Base-by-base conservation (phyloP, 1,140 invertebrate genomes). In the Formica exsecta region DNA sequence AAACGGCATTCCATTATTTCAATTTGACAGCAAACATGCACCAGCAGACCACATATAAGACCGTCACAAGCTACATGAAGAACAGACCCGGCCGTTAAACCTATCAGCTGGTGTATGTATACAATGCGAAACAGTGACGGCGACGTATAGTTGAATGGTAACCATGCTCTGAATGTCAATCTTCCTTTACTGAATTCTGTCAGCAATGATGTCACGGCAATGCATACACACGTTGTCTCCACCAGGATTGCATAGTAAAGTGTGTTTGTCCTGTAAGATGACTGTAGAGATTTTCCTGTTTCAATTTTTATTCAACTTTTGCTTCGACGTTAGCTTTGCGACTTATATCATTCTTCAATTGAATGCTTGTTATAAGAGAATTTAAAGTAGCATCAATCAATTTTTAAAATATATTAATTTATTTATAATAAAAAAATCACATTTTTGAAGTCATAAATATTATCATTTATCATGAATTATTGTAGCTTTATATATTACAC, bases 1-100 rank as follows among this genome's bases (percentile, higher is more conserved):
- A 91, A 57, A 0, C 92, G 79, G 22, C 48, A 65, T 22, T 90
- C 86, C 0, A 92, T 41, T 22, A 92, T 89, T 2, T 86, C 66
- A 4, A 93, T 25, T 38, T 92, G 90, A 6, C 62, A 80, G 48
- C 85, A 91, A 36, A 87, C 74, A 9, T 90, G 89, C 1, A 91
- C 41, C 44, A 92, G 29, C 4, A 90, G 29, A n/a, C 91, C 88
- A 59, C 44, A 87, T 0, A 93, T 25, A 1, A 91, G 5, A 13
- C 59, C 74, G 19, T 93, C 92, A 22, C 57, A 89, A 8, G 79
- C 86, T 0, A 89, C n/a, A 25, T 87, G 84, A 0, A 91, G 22
- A 0, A 68, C 4, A 7, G 87, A 86, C 2, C 65, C 66, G 1
- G 38, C 48, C 0, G 25, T 65, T 25, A 88, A 36, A 8, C 76